phyloP scores from a whole-genome alignment of 2,888 invertebrate genomes.

The Orthosia gothica region DNA sequence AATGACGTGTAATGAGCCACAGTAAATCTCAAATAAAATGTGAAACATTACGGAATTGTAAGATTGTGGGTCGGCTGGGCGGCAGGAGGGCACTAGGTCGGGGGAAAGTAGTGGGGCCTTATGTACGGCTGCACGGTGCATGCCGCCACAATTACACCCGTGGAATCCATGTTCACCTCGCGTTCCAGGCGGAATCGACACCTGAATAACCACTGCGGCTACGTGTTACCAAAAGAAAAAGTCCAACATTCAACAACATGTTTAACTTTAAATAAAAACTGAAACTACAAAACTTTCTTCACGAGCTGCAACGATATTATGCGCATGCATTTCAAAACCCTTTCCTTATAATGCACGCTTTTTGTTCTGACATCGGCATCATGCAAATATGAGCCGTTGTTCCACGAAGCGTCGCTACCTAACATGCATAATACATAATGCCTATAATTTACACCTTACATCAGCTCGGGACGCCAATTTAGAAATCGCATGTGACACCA shows the following conservation, averaged over 20 bases:
- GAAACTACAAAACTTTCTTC: constrained; percentile 50
- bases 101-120: constrained; percentile 89
- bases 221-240: constrained; percentile 22
- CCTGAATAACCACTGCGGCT: constrained; percentile 35
- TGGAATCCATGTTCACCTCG: constrained; percentile 63
- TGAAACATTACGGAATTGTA: constrained; percentile 87
- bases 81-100: constrained; percentile 90
- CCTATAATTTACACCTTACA: constrained; percentile 66
- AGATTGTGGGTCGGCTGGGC: constrained; percentile 85
- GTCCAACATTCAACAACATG: constrained; percentile 13
- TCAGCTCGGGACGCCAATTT: constrained; percentile 68
- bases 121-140: constrained; percentile 81
- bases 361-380: constrained; percentile 47
- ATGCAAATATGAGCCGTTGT: constrained; percentile 47
- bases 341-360: constrained; percentile 32
- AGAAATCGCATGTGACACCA: constrained; percentile 70
- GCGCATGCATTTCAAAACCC: constrained; percentile 40
- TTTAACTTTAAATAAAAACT: constrained; percentile 36
- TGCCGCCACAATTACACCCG: constrained; percentile 82
- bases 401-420: constrained; percentile 55
- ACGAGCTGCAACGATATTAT: constrained; percentile 28
- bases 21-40: constrained; percentile 87
- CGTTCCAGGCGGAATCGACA: constrained; percentile 52
- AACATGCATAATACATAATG: constrained; percentile 65
- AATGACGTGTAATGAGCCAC: constrained; percentile 82